These are phyloP conservation scores for Neogobius melanostomus DNA, from an alignment of 2,113 vertebrate species.

Conservation along the genomic window DNA sequence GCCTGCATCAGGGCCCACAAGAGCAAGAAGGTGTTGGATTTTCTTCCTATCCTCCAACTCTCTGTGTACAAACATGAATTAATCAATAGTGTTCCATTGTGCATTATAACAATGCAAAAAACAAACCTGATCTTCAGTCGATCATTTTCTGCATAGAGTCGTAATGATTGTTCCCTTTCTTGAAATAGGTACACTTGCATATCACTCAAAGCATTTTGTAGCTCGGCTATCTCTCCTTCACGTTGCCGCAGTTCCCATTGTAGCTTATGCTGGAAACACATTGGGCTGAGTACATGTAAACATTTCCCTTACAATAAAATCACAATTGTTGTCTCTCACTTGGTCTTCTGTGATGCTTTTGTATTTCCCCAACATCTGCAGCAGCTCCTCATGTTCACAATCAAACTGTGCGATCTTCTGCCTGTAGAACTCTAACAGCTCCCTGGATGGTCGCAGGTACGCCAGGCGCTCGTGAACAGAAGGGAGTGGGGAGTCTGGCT, in stretches of 20 bases:
- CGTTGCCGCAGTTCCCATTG: slow-evolving; percentile 85
- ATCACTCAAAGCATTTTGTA: slow-evolving; percentile 92
- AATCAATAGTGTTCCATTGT: background rate
- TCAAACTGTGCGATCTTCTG: slow-evolving; percentile 89
- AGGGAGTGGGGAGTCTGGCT: slow-evolving; percentile 80
- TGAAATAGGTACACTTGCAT: slow-evolving; percentile 95
- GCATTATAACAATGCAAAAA: background rate
- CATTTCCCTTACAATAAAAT: background rate
- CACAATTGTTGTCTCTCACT: slow-evolving; percentile 65
- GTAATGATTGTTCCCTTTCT: slow-evolving; percentile 89
- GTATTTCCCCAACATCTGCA: slow-evolving; percentile 86
- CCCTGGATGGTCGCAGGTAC: slow-evolving; percentile 83
- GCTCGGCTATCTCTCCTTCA: slow-evolving; percentile 85
- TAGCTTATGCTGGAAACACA: slow-evolving; percentile 82
- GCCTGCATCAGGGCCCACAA: slow-evolving; percentile 83
- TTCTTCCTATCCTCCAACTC: slow-evolving; percentile 93
- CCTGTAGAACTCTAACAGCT: slow-evolving; percentile 91
- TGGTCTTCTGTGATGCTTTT: slow-evolving; percentile 82
- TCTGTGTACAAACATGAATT: slow-evolving; percentile 66
- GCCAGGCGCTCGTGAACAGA: slow-evolving; percentile 84
- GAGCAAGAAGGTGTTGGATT: slow-evolving; percentile 89
- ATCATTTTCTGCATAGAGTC: slow-evolving; percentile 94
- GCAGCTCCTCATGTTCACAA: slow-evolving; percentile 86
- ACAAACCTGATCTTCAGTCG: slow-evolving; percentile 91
- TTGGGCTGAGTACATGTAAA: background rate